Evolutionary conservation across 2,113 vertebrate species (phyloP).

Genomic region (Petroica traversi): DNA sequence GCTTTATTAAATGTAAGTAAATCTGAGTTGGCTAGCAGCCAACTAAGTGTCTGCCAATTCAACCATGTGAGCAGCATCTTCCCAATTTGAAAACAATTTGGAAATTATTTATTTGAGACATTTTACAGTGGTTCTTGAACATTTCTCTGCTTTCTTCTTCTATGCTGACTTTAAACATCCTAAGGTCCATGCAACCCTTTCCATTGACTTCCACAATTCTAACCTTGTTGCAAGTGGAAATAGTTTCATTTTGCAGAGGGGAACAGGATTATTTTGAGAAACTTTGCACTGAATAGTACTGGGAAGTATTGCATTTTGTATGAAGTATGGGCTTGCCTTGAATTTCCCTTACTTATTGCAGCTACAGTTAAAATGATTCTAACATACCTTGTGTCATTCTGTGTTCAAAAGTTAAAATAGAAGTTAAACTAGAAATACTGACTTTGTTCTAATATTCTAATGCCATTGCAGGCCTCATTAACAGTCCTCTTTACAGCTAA

Average conservation of each 20-base stretch:
- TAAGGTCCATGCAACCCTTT: neutral
- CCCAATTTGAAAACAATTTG: neutral
- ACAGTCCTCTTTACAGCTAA: neutral
- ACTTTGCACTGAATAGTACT: neutral
- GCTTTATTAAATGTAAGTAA: neutral
- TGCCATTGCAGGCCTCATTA: neutral
- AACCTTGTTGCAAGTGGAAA: neutral
- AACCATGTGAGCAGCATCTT: neutral
- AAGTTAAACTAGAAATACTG: neutral
- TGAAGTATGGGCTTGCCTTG: neutral
- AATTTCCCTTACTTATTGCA: neutral
- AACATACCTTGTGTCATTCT: neutral
- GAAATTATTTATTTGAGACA: neutral
- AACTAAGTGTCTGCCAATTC: neutral
- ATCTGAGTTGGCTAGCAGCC: neutral
- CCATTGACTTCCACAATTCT: neutral
- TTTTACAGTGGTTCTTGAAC: neutral
- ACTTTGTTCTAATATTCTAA: neutral
- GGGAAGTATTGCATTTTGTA: neutral
- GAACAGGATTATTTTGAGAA: neutral
- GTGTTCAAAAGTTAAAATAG: neutral
- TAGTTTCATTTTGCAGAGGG: neutral
- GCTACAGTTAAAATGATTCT: neutral
- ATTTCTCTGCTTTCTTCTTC: neutral
- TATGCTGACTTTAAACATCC: fast-evolving